phyloP scores from a whole-genome alignment of 2,888 invertebrate species.

The Callosobruchus maculatus region DNA sequence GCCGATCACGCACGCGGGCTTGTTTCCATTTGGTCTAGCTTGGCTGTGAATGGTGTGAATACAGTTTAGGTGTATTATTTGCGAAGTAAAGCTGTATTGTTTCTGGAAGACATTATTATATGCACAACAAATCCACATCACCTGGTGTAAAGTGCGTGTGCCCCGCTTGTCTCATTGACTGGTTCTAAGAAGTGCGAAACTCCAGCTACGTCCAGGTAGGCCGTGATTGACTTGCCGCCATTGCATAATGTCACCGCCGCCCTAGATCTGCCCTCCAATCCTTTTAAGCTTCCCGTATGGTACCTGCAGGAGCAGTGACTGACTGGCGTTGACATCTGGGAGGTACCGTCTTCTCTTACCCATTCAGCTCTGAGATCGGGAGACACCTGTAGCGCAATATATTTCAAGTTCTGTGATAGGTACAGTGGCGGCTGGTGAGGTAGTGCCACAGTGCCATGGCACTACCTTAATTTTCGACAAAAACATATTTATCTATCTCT shows the following conservation, averaged over 20 bases:
- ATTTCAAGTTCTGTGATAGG: no score
- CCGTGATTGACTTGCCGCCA: slow-evolving; percentile 26
- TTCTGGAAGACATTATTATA: no score
- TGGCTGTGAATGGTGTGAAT: no score
- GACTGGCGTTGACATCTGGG: slow-evolving; percentile 1
- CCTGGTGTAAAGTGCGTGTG: slow-evolving; percentile 31
- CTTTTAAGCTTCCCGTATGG: slow-evolving; percentile 35
- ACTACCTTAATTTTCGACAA: no score
- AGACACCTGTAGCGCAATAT: background rate
- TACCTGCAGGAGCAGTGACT: slow-evolving; percentile 32
- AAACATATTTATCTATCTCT: no score
- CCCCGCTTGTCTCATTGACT: slow-evolving; percentile 23
- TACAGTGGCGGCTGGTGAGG: no score
- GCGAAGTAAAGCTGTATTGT: no score
- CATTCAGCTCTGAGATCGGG: slow-evolving; percentile 32
- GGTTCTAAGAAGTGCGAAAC: slow-evolving; percentile 38
- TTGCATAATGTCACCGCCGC: slow-evolving; percentile 38
- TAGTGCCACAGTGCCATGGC: no score
- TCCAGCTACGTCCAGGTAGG: slow-evolving; percentile 34
- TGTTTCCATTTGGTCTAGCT: no score
- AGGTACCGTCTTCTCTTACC: slow-evolving; percentile 26
- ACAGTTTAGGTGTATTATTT: no score
- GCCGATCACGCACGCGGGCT: no score
- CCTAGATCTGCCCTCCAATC: slow-evolving; percentile 29
- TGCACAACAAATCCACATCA: no score